Evolutionary conservation across 2,113 vertebrate species (phyloP).

Genomic region (Prochilodus magdalenae): DNA sequence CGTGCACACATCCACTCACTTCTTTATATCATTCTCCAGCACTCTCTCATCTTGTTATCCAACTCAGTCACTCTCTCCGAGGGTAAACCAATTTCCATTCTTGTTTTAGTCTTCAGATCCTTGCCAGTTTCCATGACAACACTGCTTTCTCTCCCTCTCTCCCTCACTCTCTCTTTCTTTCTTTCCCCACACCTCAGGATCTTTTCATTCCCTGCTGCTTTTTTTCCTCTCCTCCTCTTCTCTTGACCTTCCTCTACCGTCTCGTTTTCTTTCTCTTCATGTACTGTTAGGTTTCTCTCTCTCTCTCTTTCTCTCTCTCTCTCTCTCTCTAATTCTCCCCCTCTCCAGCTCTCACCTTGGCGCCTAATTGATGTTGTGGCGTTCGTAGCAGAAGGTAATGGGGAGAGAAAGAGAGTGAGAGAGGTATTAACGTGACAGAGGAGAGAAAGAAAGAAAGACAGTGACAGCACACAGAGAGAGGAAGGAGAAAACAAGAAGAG

Average conservation of each 20-base stretch:
- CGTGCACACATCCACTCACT: slow-evolving; percentile 18
- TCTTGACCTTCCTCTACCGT: slow-evolving; percentile 67
- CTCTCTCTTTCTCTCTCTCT: slow-evolving; percentile 34
- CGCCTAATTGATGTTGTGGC: slow-evolving; percentile 65
- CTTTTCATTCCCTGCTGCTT: slow-evolving; percentile 67
- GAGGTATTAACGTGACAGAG: too few species aligned
- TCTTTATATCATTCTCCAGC: slow-evolving; percentile 36
- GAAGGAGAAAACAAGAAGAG: not conserved
- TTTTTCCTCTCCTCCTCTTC: slow-evolving; percentile 61
- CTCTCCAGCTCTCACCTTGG: slow-evolving; percentile 54
- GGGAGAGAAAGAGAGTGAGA: slow-evolving; percentile 32
- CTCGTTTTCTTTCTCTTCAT: slow-evolving; percentile 66
- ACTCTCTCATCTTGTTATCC: slow-evolving; percentile 48
- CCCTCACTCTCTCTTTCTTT: slow-evolving; percentile 56
- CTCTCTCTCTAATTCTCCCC: not conserved
- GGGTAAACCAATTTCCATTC: slow-evolving; percentile 87
- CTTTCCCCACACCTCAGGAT: slow-evolving; percentile 60
- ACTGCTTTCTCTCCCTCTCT: slow-evolving; percentile 83
- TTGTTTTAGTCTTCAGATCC: slow-evolving; percentile 85
- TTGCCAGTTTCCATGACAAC: slow-evolving; percentile 94
- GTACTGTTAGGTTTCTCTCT: slow-evolving; percentile 57
- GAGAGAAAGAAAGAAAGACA: not conserved
- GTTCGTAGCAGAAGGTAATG: slow-evolving; percentile 57
- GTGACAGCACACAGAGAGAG: too few species aligned
- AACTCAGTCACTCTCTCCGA: slow-evolving; percentile 71